Base-by-base conservation (phyloP, 53 echinoderm and acorn worm genomes). In the Stichopus horrens region DNA sequence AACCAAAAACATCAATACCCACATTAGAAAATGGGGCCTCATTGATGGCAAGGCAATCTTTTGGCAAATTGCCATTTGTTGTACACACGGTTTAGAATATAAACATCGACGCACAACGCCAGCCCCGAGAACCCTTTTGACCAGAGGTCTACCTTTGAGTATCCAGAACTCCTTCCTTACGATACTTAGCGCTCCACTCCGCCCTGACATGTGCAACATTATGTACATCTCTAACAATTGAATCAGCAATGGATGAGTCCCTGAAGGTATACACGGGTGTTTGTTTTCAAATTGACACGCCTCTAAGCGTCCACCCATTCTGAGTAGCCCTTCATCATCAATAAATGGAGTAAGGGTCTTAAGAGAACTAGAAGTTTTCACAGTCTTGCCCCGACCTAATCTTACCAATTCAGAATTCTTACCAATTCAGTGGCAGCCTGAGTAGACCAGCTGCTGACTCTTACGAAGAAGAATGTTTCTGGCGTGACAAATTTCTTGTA, bases 1-100 rank as follows among this genome's bases (percentile, higher is more conserved):
- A 90, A 11, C 93, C 93, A 77, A 90, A 93, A 21, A 73, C 85
- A 86, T 92, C 92, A 5, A 92, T 74, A 21, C 89, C 92, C 20
- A 80, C 82, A 58, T 59, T 52, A 51, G 84, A 76, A 52, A 92
- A 92, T 21, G 92, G 92, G 16, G 90, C 78, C 21, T 86, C 56
- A 54, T 74, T 37, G 53, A 74, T 67, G 14, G 78, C 67, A 7
- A 92, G 57, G 76, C 92, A 19, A 54, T 63, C 81, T 11, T 54
- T 54, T 1, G 92, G 92, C 16, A 92, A 79, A 85, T 90, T 19
- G 92, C 90, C 92, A 90, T 92, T 18, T 23, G 14, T 79, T 92
- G 92, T 20, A 9, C 53, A 23, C 22, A 16, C 5, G 66, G 67
- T 56, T 57, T 85, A 22, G 89, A 83, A 54, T 54, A 54, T 68